Conservation (phyloP, 2,888 invertebrate species). For the Eristalis pertinax region DNA sequence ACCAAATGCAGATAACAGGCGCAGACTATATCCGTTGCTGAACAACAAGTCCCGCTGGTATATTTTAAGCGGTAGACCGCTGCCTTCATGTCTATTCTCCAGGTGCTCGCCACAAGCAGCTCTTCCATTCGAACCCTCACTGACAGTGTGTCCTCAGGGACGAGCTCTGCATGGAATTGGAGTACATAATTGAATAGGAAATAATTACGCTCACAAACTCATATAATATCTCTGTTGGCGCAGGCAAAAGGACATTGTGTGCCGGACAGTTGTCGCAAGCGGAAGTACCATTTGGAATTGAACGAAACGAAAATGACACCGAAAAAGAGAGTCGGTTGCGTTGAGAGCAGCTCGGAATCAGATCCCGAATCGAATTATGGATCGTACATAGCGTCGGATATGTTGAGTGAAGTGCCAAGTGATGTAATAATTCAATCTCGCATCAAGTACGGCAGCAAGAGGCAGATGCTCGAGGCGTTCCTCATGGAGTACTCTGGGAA, state of each 20-base stretch:
- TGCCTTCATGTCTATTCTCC: not conserved
- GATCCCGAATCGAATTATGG: not conserved
- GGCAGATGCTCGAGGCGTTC: slow-evolving; percentile 78
- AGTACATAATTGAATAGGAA: not conserved
- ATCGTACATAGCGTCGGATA: slow-evolving; percentile 74
- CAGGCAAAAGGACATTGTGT: slow-evolving; percentile 24
- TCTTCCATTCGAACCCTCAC: not conserved
- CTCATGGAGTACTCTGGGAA: slow-evolving; percentile 79
- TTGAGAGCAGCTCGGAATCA: slow-evolving; percentile 26
- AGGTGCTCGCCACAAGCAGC: not conserved
- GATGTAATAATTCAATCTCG: slow-evolving; percentile 79
- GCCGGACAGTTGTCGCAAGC: not conserved
- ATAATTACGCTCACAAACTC: not conserved
- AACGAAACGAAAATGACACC: slow-evolving; percentile 1
- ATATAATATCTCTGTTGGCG: not conserved
- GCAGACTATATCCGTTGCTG: not conserved
- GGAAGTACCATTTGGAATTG: not conserved
- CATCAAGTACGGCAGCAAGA: slow-evolving; percentile 78
- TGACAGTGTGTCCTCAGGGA: not conserved
- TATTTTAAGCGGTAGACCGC: not conserved
- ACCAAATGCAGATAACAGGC: not conserved
- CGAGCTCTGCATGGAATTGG: not conserved
- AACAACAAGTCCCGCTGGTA: not conserved
- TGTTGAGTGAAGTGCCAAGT: slow-evolving; percentile 79
- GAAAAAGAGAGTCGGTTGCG: slow-evolving; percentile 33